phyloP scores from a whole-genome alignment of 23 tunicate genomes.

The Styela plicata region DNA sequence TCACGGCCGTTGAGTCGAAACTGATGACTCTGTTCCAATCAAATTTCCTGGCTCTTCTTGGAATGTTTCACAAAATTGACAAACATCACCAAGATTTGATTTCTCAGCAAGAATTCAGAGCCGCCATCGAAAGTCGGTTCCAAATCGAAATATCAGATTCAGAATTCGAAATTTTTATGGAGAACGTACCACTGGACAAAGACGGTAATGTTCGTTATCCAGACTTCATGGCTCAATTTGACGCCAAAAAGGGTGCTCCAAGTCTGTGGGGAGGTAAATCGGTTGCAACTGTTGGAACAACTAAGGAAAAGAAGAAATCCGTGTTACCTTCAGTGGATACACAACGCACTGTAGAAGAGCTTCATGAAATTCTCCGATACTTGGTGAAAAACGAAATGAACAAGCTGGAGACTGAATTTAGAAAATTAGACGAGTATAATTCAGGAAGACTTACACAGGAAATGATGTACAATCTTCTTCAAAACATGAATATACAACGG shows the following conservation, averaged over 20 bases:
- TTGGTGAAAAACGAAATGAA: slow-evolving; percentile 83
- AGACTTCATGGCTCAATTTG: slow-evolving; percentile 96
- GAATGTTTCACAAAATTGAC: slow-evolving; percentile 93
- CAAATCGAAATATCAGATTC: slow-evolving; percentile 72
- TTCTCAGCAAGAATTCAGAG: slow-evolving; percentile 93
- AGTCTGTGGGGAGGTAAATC: slow-evolving; percentile 96
- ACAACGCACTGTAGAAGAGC: slow-evolving; percentile 50
- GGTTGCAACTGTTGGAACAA: slow-evolving; percentile 9
- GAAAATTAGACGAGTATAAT: slow-evolving; percentile 86
- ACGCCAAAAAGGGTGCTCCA: slow-evolving; percentile 84
- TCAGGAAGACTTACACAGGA: slow-evolving; percentile 89
- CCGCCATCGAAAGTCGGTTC: slow-evolving; percentile 93
- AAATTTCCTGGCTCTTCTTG: slow-evolving; percentile 88
- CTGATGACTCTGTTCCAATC: slow-evolving; percentile 88
- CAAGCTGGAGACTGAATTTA: slow-evolving; percentile 80
- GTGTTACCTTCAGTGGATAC: not conserved
- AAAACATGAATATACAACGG: slow-evolving; percentile 73
- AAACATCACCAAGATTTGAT: slow-evolving; percentile 79
- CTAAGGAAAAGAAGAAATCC: not conserved
- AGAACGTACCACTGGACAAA: slow-evolving; percentile 80
- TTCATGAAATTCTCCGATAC: slow-evolving; percentile 61
- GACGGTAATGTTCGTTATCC: slow-evolving; percentile 88
- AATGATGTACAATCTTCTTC: slow-evolving; percentile 80
- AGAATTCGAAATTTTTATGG: slow-evolving; percentile 71
- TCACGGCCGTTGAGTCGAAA: slow-evolving; percentile 95